Base-by-base conservation (phyloP, 2,888 invertebrate genomes). In the Cremastobaeus sp. region DNA sequence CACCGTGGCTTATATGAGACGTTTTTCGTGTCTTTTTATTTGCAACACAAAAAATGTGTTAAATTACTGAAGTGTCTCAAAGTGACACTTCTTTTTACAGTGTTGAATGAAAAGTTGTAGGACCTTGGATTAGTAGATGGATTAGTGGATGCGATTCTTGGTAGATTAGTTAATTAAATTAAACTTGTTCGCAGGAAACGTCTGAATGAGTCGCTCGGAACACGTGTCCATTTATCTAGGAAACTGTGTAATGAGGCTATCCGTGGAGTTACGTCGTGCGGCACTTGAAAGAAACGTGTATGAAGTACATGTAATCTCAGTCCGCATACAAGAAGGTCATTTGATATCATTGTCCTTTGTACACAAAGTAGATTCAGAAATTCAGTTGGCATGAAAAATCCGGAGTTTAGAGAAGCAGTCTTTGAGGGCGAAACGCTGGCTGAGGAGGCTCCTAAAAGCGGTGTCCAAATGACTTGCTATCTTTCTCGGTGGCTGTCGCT, bases 331-430 rank as follows among this genome's bases (percentile, higher is more conserved):
- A 65, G 72, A 72, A 72, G 66, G 65, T 66, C 65, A 72, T 66
- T 72, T 65, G 66, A 72, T 72, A 72, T 72, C 59, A 11, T 47
- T 54, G 54, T 65, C 54, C 72, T 72, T 72, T 72, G 60, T 65
- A 72, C 59, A 54, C 72, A 57, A 14, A 43, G 47, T 30, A 54
- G 35, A 71, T 32, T 60, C 45, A 35, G 21, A 48, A 60, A n/a
- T 48, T 54, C 65, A 59, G 65, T 72, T 59, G 71, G 59, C 71
- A 72, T 59, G 71, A 72, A 65, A 72, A 59, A 72, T 65, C 59
- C 59, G 21, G 17, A 72, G 59, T 59, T 59, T 35, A 59, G 37
- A 50, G 64, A 45, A 50, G 64, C 47, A 41, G 52, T 65, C 64
- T 59, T 72, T 65, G 59, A 54, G 54, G 45, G 50, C 39, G 52